Percentiles rank a stretch among this genome's conserved stretches.
phyloP scores from a whole-genome alignment of 1,140 invertebrate genomes.

The Neomicropteryx cornuta region DNA sequence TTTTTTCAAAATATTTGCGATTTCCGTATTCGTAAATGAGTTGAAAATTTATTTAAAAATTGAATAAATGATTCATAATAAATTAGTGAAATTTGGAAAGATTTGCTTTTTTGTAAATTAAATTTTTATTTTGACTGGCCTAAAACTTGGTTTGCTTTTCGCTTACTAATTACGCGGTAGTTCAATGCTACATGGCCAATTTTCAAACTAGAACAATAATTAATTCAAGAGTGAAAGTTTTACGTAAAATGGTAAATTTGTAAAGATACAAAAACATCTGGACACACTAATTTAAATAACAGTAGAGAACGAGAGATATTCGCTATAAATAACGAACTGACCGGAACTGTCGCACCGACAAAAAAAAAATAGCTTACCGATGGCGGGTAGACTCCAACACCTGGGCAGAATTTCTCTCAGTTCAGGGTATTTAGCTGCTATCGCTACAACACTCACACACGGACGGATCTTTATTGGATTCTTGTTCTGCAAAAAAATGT shows the following conservation, averaged over 20 bases:
- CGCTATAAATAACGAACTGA: no score
- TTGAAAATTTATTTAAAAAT: no score
- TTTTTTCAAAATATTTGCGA: no score
- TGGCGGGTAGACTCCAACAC: constrained; percentile 64
- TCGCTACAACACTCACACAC: constrained; percentile 55
- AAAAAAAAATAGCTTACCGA: constrained; percentile 31
- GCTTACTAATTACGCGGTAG: no score
- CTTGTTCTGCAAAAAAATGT: no score
- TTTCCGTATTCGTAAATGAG: no score
- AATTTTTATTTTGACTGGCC: no score
- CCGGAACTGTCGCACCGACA: neutral
- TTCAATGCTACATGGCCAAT: neutral
- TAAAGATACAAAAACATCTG: neutral
- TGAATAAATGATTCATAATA: no score
- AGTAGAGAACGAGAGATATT: neutral
- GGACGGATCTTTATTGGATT: no score
- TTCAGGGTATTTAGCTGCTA: constrained; percentile 56
- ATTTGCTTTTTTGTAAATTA: no score
- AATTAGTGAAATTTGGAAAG: no score
- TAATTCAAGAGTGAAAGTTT: neutral
- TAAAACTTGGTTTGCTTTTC: no score
- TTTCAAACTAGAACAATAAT: neutral
- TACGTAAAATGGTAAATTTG: neutral
- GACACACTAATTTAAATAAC: neutral
- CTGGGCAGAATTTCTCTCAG: constrained; percentile 55